Base-by-base conservation (phyloP, 2,888 invertebrate genomes). In the Erebia epiphron region DNA sequence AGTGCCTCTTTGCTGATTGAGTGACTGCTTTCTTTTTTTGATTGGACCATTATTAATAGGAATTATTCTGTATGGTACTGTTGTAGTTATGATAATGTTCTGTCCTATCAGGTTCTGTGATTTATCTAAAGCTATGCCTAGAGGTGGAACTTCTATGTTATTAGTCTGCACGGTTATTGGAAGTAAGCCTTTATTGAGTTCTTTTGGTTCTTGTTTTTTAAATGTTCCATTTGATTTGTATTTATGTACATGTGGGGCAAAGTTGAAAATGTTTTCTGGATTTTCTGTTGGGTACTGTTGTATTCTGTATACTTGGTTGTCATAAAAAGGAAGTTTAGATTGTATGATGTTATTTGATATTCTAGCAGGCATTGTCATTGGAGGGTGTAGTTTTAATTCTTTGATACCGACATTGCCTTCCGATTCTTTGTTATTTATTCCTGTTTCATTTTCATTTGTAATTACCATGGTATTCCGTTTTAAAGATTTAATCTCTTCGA, bases 101-200 rank as follows among this genome's bases (percentile, higher is more conserved):
- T 88, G 86, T 73, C 86, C 85, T 7, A 90, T 78, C 11, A 84
- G 54, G 68, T 76, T 79, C 9, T 80, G 50, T 2, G 85, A 83
- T 21, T 86, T 83, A 8, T 81, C 71, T 52, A 90, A 73, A 16
- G 84, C 82, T 63, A 92, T 79, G 10, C 82, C 82, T 35, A 92
- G 72, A 1, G 91, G 91, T 21, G 86, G 82, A 69, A 92, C 84
- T 76, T 88, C 87, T 10, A 81, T 76, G 1, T 83, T 83, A 76
- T 92, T 89, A 0, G 91, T 91, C 76, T 92, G 92, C 73, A 91
- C 80, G 49, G 85, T 88, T 49, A 85, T 80, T 0, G 89, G 79
- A 13, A 57, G 52, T 26, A 56, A 52, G 35, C 57, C n/a, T 64
- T 62, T 72, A 14, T 41, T 26, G 2, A 64, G 57, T 16, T 61